Conservation (phyloP, 2,113 vertebrate genomes). For the Pteropus alecto region DNA sequence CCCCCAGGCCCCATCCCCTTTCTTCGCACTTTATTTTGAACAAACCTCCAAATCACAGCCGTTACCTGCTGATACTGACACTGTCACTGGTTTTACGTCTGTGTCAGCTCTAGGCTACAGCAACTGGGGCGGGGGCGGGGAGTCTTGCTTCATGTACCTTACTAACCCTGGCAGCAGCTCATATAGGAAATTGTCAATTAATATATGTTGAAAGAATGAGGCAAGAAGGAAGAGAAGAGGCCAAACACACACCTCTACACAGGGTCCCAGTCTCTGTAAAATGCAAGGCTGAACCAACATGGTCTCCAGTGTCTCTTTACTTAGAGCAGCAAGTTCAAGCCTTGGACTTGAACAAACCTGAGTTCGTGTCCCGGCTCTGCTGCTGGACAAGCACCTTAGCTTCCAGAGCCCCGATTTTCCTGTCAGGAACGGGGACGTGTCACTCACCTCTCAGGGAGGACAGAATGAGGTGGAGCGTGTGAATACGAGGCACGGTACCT, state of each 20-base stretch:
- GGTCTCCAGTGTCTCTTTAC: not conserved
- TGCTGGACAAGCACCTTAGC: not conserved
- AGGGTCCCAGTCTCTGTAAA: not conserved
- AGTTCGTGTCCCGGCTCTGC: not conserved
- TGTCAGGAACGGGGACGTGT: not conserved
- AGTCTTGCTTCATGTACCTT: not conserved
- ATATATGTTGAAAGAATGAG: not conserved
- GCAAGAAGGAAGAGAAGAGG: not conserved
- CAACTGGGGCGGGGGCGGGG: accelerated
- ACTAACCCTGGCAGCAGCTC: not conserved
- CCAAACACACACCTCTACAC: not conserved
- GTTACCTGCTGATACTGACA: not conserved
- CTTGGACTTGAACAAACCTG: not conserved
- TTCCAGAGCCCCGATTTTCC: not conserved
- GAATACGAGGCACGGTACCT: not conserved
- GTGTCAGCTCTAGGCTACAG: not conserved
- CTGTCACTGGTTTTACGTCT: not conserved
- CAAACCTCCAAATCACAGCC: not conserved
- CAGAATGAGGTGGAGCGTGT: accelerated
- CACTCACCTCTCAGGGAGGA: not conserved
- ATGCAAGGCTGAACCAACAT: not conserved
- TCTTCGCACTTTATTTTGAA: not conserved
- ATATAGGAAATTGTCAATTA: not conserved
- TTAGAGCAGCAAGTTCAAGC: not conserved
- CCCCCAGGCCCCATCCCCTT: not conserved